A percentile compares a stretch with the other conserved stretches of the same genome.
These are phyloP conservation scores for Zaprionus inermis DNA, from an alignment of 1,140 invertebrate species.

Conservation along the genomic window DNA sequence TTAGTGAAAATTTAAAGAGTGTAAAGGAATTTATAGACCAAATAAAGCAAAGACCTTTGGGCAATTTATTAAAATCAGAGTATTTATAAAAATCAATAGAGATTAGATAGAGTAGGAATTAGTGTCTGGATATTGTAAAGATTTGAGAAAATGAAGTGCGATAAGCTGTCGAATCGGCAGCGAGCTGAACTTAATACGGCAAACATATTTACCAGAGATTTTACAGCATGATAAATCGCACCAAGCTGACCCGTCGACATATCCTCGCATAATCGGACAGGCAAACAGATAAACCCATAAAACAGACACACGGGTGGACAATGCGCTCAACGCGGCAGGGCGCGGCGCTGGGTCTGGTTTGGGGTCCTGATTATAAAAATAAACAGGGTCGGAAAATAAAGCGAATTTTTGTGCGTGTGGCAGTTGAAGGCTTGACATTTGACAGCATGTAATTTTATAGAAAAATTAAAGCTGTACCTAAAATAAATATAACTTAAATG, in stretches of 20 bases:
- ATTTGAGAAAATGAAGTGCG: background rate
- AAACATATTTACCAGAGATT: conserved; percentile 4
- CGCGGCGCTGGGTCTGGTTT: background rate
- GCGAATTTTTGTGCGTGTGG: background rate
- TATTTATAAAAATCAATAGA: background rate
- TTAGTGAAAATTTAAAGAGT: background rate
- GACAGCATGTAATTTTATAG: background rate
- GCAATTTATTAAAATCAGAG: too few species aligned
- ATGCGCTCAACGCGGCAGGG: background rate
- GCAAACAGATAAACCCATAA: conserved; percentile 1
- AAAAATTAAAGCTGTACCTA: too few species aligned
- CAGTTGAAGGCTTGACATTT: background rate
- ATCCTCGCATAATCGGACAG: background rate
- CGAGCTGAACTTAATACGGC: background rate
- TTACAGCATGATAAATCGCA: conserved; percentile 1
- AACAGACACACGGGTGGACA: background rate
- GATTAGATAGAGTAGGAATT: background rate
- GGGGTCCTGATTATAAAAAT: conserved; percentile 1
- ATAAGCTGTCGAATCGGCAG: background rate
- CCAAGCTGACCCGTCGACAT: conserved; percentile 1
- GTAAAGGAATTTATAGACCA: background rate
- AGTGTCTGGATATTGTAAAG: background rate
- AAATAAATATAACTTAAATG: too few species aligned
- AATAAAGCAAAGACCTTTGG: background rate
- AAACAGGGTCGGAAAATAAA: background rate